These are phyloP conservation scores for Turritopsis rubra DNA, from an alignment of 30 jellyfish, hydroid and myxozoan genomes.

Conservation along the genomic window DNA sequence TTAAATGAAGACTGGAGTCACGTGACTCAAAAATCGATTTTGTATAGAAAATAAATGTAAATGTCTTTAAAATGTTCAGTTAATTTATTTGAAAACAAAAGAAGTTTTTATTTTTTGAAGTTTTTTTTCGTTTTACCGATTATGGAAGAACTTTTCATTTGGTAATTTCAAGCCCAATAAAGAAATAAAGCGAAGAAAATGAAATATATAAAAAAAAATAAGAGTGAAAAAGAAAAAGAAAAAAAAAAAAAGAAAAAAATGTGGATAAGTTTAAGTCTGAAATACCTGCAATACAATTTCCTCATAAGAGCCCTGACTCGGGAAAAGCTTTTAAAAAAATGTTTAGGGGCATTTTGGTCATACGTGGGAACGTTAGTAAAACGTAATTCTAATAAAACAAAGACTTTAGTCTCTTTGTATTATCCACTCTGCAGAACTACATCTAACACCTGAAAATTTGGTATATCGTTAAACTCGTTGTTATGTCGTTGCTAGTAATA, in stretches of 20 bases:
- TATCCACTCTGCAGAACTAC: neutral
- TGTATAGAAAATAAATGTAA: neutral
- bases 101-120: neutral
- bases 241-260: neutral
- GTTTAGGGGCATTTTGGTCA: no score
- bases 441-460: neutral
- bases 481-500: neutral
- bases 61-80: neutral
- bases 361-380: neutral
- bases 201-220: no score
- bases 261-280: neutral
- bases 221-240: no score
- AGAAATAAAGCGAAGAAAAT: neutral
- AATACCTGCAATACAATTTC: no score
- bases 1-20: neutral
- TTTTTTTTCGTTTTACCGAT: neutral
- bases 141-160: no score
- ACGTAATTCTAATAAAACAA: neutral
- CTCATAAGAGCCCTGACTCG: no score
- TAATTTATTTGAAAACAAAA: neutral
- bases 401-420: neutral
- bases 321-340: no score
- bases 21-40: neutral
- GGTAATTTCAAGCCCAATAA: no score
- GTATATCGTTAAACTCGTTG: neutral